Base-by-base conservation (phyloP, 2,888 invertebrate genomes). In the Meteorus colon region DNA sequence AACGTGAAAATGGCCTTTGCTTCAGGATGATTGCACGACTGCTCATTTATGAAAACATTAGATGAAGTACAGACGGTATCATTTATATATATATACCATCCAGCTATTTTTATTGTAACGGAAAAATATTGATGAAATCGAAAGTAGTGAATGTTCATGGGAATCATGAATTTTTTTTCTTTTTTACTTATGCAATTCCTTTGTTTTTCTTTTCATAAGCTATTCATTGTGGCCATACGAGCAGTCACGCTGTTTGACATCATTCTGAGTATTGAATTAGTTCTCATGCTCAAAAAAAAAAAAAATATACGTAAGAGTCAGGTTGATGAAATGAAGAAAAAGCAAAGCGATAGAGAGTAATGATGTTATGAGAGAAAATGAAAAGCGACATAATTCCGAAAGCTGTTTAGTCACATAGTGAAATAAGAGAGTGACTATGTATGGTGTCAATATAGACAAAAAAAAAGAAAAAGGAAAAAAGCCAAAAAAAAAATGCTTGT, bases 1-100 rank as follows among this genome's bases (percentile, higher is more conserved):
- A 41, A 60, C 27, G 51, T 74, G 68, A 77, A 74, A 73, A 76
- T 77, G 77, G 78, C 75, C 80, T 75, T 80, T 78, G 78, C 77
- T 78, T 77, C 75, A 76, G 77, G 77, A 80, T 41, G 27, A 60
- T 60, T 41, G 59, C 59, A 24, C 41, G 60, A 70, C 41, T 60
- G 60, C 41, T 70, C 70, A 59, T 16, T 24, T 19, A 70, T 37
- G 27, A 48, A 2, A 62, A 29, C 12, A n/a, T 45, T 41, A 5
- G 55, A 68, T 29, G 24, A 27, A 16, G 4, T 68, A 68, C 5
- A 29, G 31, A 51, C 31, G 55, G 55, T 51, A 68, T 67, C 3
- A 45, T 45, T 45, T 60, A 14, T 62, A 16, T 24, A 24, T 24
- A 24, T 62, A 62, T 16, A 14, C 31, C 62, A 55, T 55, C n/a